Conservation (phyloP, 2,113 vertebrate genomes). For the Apus apus region DNA sequence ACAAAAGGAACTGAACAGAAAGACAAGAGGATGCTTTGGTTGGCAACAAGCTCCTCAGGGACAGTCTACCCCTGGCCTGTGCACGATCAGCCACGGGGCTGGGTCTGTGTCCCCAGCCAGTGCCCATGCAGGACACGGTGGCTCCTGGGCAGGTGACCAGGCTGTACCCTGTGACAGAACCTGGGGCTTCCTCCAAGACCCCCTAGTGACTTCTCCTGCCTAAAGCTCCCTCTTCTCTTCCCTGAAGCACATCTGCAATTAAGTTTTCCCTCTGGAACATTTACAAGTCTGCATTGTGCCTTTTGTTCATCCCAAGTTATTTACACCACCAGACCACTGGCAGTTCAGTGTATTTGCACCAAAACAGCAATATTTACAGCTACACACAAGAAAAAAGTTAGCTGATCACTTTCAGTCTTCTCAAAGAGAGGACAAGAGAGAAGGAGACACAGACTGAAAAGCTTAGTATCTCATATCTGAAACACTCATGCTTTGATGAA, state of each 20-base stretch:
- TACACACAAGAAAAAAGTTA: background rate
- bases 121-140: background rate
- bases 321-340: background rate
- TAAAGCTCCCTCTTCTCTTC: background rate
- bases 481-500: background rate
- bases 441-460: background rate
- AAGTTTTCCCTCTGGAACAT: background rate
- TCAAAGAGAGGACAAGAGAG: background rate
- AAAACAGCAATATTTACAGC: background rate
- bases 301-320: background rate
- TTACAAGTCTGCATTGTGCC: background rate
- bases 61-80: background rate
- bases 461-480: background rate
- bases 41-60: background rate
- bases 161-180: background rate
- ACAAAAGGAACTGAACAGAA: background rate
- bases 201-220: background rate
- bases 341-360: background rate
- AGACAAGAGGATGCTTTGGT: background rate
- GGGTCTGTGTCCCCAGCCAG: fast-evolving
- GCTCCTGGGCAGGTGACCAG: background rate
- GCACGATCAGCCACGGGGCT: fast-evolving
- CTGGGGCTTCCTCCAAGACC: background rate
- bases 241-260: background rate
- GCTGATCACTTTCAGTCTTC: background rate